A percentile compares a stretch with the other conserved stretches of the same genome.
These are phyloP conservation scores for Lottia scabra DNA, from an alignment of 2,888 invertebrate species.

Conservation along the genomic window DNA sequence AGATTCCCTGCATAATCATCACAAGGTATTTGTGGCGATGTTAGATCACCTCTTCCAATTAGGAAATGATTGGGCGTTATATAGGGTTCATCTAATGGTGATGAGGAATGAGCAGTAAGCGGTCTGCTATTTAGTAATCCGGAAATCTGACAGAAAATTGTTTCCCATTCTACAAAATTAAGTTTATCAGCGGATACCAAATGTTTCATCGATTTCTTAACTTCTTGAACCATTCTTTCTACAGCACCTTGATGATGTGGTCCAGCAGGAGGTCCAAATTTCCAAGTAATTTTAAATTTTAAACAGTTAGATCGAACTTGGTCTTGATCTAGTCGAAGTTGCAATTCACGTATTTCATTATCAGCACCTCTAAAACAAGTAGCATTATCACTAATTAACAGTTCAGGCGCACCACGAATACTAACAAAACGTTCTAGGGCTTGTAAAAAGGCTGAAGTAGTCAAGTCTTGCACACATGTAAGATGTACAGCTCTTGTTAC, in stretches of 20 bases:
- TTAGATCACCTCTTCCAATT: neutral
- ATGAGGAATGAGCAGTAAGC: neutral
- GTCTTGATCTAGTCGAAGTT: constrained; percentile 5
- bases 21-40: neutral
- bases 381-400: neutral
- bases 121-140: neutral
- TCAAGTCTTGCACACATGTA: neutral
- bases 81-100: neutral
- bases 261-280: neutral
- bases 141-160: neutral
- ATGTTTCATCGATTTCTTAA: neutral
- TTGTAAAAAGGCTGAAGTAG: neutral
- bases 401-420: neutral
- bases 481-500: neutral
- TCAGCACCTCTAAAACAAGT: neutral
- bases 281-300: neutral
- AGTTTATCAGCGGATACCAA: neutral
- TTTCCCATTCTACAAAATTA: neutral
- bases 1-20: neutral
- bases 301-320: neutral
- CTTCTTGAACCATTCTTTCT: neutral
- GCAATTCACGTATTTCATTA: neutral
- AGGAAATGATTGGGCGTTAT: neutral
- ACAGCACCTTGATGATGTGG: constrained; percentile 4
- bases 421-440: neutral